Conservation (phyloP, 2,888 invertebrate species). For the Macrosiphum euphorbiae region DNA sequence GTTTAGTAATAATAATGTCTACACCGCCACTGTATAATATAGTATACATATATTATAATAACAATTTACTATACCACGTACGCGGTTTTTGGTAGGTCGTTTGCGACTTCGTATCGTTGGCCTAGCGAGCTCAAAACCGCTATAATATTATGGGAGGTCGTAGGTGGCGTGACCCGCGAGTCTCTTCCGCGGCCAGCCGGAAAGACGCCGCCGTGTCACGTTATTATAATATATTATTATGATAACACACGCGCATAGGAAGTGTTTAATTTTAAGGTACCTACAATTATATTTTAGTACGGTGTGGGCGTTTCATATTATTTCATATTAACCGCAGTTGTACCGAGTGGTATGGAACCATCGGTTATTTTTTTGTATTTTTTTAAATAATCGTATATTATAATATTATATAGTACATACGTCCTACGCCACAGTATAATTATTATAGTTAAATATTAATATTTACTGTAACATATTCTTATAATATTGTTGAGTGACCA, state of each 20-base stretch:
- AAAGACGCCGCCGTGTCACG: not conserved
- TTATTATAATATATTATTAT: not conserved
- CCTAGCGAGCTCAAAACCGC: not conserved
- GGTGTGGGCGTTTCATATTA: not conserved
- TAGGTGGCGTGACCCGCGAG: not conserved
- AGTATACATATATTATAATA: not conserved
- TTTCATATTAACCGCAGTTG: not conserved
- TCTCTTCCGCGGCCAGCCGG: not conserved
- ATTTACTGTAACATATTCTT: not conserved
- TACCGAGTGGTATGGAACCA: not conserved
- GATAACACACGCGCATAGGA: not conserved
- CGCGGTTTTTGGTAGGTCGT: not conserved
- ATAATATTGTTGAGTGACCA: not conserved
- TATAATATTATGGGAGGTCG: not conserved
- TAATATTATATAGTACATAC: no score
- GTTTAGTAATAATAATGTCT: not conserved
- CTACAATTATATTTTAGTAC: not conserved
- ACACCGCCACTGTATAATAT: no score
- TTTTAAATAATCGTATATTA: not conserved
- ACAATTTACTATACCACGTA: not conserved
- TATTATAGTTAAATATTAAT: not conserved
- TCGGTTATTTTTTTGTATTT: not conserved
- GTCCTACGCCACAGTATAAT: no score
- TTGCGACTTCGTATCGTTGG: not conserved
- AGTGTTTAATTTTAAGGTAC: not conserved